phyloP scores from a whole-genome alignment of 37 sponge, comb jelly and placozoan genomes.

The Crambe crambe region DNA sequence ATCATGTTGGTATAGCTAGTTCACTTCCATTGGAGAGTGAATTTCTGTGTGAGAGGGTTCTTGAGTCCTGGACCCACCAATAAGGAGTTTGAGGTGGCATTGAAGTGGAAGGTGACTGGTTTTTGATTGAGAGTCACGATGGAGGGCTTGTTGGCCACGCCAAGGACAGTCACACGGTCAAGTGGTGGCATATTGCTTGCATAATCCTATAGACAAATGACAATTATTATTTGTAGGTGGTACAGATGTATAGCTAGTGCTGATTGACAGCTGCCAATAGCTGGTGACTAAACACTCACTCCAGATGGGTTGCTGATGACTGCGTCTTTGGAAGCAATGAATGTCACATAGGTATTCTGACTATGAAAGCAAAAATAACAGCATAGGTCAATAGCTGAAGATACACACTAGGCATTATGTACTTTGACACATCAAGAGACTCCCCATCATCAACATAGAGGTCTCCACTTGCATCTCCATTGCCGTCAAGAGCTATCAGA shows the following conservation, averaged over 20 bases:
- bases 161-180: not conserved
- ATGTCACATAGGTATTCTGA: not conserved
- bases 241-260: not conserved
- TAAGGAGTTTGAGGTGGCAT: not conserved
- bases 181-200: conserved; percentile 35
- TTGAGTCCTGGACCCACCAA: not conserved
- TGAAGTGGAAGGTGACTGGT: not conserved
- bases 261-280: not conserved
- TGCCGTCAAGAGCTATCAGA: conserved; percentile 71
- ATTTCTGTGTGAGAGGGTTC: not conserved
- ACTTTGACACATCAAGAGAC: too few relatives aligned
- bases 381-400: too few relatives aligned
- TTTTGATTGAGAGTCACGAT: conserved; percentile 38
- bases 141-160: conserved; percentile 64
- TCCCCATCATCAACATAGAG: conserved; percentile 88
- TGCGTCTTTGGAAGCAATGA: not conserved
- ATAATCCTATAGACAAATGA: conserved; percentile 14
- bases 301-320: not conserved
- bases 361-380: not conserved
- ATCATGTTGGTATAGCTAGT: too few relatives aligned
- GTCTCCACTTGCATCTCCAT: conserved; percentile 50
- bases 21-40: not conserved
- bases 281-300: not conserved
- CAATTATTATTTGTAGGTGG: not conserved
- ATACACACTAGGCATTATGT: too few relatives aligned